Evolutionary conservation across 2,888 invertebrate species (phyloP).

Genomic region (Troilus luridus): DNA sequence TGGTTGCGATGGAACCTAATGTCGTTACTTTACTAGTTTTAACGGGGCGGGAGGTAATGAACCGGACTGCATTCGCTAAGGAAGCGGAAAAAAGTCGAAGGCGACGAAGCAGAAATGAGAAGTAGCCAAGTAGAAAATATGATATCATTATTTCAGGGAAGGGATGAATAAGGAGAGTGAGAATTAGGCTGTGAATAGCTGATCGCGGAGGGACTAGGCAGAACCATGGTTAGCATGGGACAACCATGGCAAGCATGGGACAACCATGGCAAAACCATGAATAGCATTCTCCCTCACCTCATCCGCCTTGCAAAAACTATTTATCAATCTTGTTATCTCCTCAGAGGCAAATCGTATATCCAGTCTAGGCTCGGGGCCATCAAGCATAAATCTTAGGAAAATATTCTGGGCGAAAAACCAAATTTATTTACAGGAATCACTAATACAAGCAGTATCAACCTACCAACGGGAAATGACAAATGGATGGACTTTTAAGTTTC

Average conservation of each 20-base stretch:
- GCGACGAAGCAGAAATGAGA: conserved; percentile 2
- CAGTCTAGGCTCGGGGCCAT: not conserved
- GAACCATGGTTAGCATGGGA: too few relatives aligned
- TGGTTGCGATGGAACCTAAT: not conserved
- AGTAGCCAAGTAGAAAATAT: conserved; percentile 13
- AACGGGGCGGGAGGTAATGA: conserved; percentile 2
- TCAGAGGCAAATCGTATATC: not conserved
- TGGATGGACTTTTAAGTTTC: not conserved
- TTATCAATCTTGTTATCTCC: not conserved
- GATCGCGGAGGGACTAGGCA: not conserved
- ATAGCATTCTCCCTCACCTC: not conserved
- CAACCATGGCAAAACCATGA: not conserved
- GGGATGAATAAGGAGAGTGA: not conserved
- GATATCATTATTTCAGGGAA: conserved; percentile 3
- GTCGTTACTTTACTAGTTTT: not conserved
- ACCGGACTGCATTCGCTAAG: not conserved
- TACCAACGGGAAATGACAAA: not conserved
- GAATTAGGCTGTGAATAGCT: conserved; percentile 27
- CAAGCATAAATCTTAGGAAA: not conserved
- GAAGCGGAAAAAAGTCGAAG: conserved; percentile 20
- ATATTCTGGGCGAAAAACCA: not conserved
- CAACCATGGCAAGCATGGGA: too few relatives aligned
- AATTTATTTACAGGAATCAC: not conserved
- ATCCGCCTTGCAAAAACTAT: conserved; percentile 34
- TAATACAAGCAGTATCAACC: not conserved